Percentiles rank a stretch among this genome's conserved stretches.
These are phyloP conservation scores for Cosmia trapezina DNA, from an alignment of 2,888 invertebrate genomes.

Conservation along the genomic window DNA sequence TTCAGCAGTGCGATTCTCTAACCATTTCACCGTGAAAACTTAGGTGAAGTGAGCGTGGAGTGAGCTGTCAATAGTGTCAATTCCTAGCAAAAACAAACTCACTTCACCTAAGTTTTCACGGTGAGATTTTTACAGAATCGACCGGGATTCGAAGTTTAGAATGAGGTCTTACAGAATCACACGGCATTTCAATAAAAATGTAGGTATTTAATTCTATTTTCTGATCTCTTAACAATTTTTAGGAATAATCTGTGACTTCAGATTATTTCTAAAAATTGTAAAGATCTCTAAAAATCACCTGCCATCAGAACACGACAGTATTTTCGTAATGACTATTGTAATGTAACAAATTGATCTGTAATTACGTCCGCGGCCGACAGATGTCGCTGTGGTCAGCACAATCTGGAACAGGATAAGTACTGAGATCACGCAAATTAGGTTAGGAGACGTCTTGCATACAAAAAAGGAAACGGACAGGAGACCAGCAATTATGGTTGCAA, in stretches of 20 bases:
- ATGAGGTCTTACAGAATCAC: too few relatives aligned
- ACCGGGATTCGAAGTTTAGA: too few relatives aligned
- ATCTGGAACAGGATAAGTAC: slow-evolving; percentile 39
- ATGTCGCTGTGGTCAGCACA: slow-evolving; percentile 60
- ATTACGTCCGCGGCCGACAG: slow-evolving; percentile 46
- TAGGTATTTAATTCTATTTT: not conserved
- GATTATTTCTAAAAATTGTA: not conserved
- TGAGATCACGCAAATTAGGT: slow-evolving; percentile 22
- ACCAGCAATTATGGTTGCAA: too few relatives aligned
- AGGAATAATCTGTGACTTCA: too few relatives aligned
- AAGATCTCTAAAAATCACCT: slow-evolving; percentile 58
- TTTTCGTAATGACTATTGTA: slow-evolving; percentile 16
- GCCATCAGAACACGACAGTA: not conserved
- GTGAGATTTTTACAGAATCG: too few relatives aligned
- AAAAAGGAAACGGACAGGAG: not conserved
- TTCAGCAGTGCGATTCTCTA: too few relatives aligned
- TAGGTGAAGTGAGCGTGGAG: too few relatives aligned
- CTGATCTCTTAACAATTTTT: not conserved
- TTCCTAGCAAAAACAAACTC: too few relatives aligned
- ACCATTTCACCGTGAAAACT: too few relatives aligned
- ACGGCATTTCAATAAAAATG: too few relatives aligned
- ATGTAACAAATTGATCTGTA: slow-evolving; percentile 30
- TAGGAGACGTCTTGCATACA: slow-evolving; percentile 14
- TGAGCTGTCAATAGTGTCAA: too few relatives aligned
- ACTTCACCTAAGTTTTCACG: too few relatives aligned